Evolutionary conservation across 2,888 invertebrate species (phyloP).

Genomic region (Drosophila birchii): DNA sequence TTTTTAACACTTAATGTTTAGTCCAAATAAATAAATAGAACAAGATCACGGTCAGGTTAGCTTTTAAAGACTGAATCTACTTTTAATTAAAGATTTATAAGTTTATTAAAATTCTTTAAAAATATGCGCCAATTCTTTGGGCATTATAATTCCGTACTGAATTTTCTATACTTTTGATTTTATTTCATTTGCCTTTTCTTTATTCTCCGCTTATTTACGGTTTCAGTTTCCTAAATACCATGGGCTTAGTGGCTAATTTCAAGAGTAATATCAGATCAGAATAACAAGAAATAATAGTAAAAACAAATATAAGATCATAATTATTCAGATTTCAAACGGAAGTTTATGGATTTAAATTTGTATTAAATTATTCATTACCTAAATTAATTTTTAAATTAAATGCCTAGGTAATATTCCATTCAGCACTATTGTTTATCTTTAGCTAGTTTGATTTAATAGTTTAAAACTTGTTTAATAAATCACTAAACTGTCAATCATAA

Average conservation of each 20-base stretch:
- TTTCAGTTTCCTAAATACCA: neutral
- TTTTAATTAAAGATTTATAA: neutral
- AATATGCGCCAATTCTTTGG: neutral
- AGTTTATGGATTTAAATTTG: too few species aligned
- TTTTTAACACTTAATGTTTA: neutral
- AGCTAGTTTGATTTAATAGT: neutral
- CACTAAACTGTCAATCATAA: neutral
- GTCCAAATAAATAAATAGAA: neutral
- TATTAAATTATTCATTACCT: too few species aligned
- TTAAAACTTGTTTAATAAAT: neutral
- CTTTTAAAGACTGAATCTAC: neutral
- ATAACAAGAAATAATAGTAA: rapidly evolving
- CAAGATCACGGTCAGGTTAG: neutral
- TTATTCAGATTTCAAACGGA: too few species aligned
- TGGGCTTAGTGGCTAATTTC: neutral
- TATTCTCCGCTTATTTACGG: neutral
- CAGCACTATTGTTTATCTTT: too few species aligned
- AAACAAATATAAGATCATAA: too few species aligned
- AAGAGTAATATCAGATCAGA: too few species aligned
- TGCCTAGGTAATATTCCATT: too few species aligned
- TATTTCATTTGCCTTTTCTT: neutral
- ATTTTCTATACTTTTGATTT: neutral
- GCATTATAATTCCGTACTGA: neutral
- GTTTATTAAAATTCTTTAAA: neutral
- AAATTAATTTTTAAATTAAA: too few species aligned